Conservation (phyloP, 2,888 invertebrate genomes). For the Kryphioiulus occultus region DNA sequence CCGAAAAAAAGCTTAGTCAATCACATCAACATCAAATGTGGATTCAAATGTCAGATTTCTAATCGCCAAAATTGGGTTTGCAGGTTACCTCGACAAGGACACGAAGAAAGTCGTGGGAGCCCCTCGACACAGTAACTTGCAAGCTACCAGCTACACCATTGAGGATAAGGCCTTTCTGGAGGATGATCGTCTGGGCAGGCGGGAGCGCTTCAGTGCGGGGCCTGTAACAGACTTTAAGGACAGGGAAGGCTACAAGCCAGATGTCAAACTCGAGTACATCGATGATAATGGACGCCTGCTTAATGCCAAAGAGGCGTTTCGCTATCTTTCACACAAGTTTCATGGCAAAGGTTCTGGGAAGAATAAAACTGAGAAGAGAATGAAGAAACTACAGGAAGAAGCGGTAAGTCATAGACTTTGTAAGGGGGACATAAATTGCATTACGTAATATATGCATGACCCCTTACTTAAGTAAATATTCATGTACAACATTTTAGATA, state of each 20-base stretch:
- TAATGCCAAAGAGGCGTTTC: constrained; percentile 94
- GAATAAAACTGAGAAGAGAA: constrained; percentile 94
- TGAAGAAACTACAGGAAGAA: constrained; percentile 93
- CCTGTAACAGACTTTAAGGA: constrained; percentile 92
- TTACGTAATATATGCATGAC: too few species aligned
- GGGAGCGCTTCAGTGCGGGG: constrained; percentile 76
- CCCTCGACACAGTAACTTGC: constrained; percentile 75
- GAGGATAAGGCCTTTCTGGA: constrained; percentile 65
- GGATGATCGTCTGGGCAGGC: constrained; percentile 75
- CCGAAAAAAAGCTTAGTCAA: neutral
- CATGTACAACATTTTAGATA: neutral
- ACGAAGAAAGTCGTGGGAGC: constrained; percentile 76
- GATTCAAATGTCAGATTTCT: neutral
- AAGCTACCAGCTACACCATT: constrained; percentile 77
- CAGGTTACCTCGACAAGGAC: constrained; percentile 82
- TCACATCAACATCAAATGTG: too few species aligned
- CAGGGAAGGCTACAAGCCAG: constrained; percentile 87
- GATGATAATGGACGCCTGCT: constrained; percentile 94
- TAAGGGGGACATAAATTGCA: too few species aligned
- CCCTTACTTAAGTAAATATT: too few species aligned
- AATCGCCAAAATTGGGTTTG: neutral
- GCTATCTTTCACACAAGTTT: constrained; percentile 81
- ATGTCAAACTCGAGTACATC: constrained; percentile 94
- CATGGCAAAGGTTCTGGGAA: constrained; percentile 99
- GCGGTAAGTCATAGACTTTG: constrained; percentile 70